Conservation (phyloP, 2,888 invertebrate species). For the Cataglyphis altisquamis region DNA sequence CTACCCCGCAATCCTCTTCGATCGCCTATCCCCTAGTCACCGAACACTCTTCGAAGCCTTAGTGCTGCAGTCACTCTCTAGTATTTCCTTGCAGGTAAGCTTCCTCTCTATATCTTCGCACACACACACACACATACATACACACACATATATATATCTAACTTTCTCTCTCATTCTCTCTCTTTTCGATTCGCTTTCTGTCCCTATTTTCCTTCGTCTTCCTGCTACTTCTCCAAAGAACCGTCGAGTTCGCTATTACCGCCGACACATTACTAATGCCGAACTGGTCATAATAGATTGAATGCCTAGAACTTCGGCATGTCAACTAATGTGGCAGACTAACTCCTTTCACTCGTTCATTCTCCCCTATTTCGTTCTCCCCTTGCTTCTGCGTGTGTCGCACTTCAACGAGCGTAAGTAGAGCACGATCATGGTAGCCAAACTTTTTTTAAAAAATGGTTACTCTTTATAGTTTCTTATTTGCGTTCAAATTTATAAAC, state of each 20-base stretch:
- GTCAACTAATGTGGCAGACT: conserved; percentile 75
- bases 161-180: conserved; percentile 25
- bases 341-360: conserved; percentile 70
- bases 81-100: conserved; percentile 51
- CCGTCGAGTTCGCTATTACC: conserved; percentile 71
- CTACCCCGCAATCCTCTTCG: conserved; percentile 57
- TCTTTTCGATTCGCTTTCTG: conserved; percentile 29
- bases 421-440: conserved; percentile 35
- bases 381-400: conserved; percentile 24
- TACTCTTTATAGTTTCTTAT: conserved; percentile 1
- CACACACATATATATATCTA: neutral
- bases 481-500: neutral
- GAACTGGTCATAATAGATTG: conserved; percentile 83
- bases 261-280: conserved; percentile 83
- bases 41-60: conserved; percentile 63
- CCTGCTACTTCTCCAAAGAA: conserved; percentile 53
- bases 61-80: conserved; percentile 55
- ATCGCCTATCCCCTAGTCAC: conserved; percentile 53
- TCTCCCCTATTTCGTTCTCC: conserved; percentile 48
- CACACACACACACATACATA: no score
- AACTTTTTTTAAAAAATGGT: conserved; percentile 47
- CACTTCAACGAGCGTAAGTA: neutral
- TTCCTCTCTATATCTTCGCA: conserved; percentile 35
- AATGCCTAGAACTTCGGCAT: conserved; percentile 80
- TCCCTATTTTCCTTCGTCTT: conserved; percentile 47